Percentiles rank a stretch among this genome's conserved stretches.
These are phyloP conservation scores for Nyctibius bracteatus DNA, from an alignment of 2,113 vertebrate genomes.

Conservation along the genomic window DNA sequence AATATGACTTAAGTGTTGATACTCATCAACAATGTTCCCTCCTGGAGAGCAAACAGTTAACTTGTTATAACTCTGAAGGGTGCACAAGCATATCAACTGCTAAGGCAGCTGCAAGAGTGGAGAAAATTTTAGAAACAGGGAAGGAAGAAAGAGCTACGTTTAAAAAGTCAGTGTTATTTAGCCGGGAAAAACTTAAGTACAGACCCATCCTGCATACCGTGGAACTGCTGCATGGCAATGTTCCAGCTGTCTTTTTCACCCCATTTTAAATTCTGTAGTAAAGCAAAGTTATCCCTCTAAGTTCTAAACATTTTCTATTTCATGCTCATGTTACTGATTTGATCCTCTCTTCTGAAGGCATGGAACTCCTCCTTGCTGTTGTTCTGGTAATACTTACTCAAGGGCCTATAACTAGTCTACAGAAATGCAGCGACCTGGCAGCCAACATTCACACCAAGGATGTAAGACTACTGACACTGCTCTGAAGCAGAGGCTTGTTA, in stretches of 20 bases:
- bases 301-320: fast-evolving
- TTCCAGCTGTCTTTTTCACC: neutral
- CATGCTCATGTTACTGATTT: fast-evolving
- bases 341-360: neutral
- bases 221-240: fast-evolving
- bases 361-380: fast-evolving
- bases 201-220: neutral
- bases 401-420: too few species aligned
- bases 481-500: neutral
- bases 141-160: neutral
- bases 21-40: fast-evolving
- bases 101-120: neutral
- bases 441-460: fast-evolving
- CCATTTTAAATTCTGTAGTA: neutral
- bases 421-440: neutral
- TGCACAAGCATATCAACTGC: neutral
- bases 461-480: fast-evolving
- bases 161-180: neutral
- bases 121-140: fast-evolving
- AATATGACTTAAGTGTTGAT: fast-evolving
- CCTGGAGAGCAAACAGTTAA: neutral
- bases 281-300: neutral
- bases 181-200: neutral
- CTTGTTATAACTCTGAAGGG: fast-evolving
- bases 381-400: neutral